Evolutionary conservation across 2,797 vertebrate species (phyloP), one percentile per base, ranked within the genome.

Genomic region (Artibeus jamaicensis): DNA sequence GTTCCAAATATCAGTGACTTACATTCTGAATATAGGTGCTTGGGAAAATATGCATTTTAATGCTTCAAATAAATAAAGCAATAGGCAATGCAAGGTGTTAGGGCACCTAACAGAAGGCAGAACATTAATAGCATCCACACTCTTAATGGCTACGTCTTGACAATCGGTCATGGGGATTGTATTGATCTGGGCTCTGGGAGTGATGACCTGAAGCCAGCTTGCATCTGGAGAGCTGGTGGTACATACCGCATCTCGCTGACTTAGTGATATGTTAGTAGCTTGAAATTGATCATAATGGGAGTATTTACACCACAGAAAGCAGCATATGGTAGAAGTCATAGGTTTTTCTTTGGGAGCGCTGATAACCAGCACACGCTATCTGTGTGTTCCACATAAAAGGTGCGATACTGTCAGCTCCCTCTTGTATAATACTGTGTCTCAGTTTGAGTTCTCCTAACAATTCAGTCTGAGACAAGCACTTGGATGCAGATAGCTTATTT

Each of bases 1-100:
- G 34, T 78, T 91, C 21, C n/a, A 71, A 76, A 67, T 48, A 62
- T 84, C 37, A 65, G 37, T 57, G 48, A 57, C 26, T 93, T 78
- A n/a, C 26, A 62, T 82, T 94, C 57, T 50, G n/a, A 92, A 76
- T 65, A 70, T 42, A 87, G 19, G 1, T 74, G 32, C 39, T 19
- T 85, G 82, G 53, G 78, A 92, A 96, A 95, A 88, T 50, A 70
- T 6, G 19, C 2, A 78, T 86, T 32, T 57, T 93, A 78, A n/a
- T 29, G 22, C 7, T 87, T 71, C 82, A 93, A 82, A 46, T 79
- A 26, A 77, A 82, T 26, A 88, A 85, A 87, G 32, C 37, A 68
- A 10, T 34, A 65, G 4, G 6, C 11, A 68, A 6, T 34, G 24
- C 14, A 70, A 39, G 34, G 24, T 46, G 3, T 32, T 67, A 77